Evolutionary conservation across 2,888 invertebrate species (phyloP).

Genomic region (Adelphocoris suturalis): DNA sequence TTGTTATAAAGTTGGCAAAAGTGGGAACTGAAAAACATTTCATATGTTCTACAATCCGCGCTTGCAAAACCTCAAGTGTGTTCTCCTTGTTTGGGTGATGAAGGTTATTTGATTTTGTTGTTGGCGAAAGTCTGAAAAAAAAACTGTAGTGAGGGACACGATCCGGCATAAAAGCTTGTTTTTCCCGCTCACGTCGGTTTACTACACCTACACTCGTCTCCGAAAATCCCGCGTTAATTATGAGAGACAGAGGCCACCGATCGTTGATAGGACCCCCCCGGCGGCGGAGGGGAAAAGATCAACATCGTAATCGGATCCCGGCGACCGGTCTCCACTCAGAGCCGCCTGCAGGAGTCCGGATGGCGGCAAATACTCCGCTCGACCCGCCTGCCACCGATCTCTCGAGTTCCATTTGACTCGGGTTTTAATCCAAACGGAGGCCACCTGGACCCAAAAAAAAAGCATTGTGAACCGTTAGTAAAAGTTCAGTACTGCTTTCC

Average conservation of each 20-base stretch:
- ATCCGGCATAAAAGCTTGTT: neutral
- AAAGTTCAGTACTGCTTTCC: neutral
- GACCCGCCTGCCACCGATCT: neutral
- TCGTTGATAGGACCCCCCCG: neutral
- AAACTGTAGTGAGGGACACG: too few relatives aligned
- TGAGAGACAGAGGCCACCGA: slow-evolving; percentile 46
- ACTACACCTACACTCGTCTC: neutral
- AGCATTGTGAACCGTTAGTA: neutral
- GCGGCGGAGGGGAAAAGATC: slow-evolving; percentile 37
- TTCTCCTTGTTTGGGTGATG: too few relatives aligned
- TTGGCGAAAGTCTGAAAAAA: too few relatives aligned
- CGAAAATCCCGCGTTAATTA: slow-evolving; percentile 50
- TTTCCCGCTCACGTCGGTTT: neutral
- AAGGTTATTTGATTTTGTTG: too few relatives aligned
- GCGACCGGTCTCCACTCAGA: slow-evolving; percentile 1
- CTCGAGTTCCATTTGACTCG: slow-evolving; percentile 48
- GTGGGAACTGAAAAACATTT: too few relatives aligned
- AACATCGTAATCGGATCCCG: slow-evolving; percentile 63
- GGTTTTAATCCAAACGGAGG: slow-evolving; percentile 41
- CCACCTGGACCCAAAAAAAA: neutral
- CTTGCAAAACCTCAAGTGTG: too few relatives aligned
- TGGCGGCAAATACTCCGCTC: slow-evolving; percentile 53
- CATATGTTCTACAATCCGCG: too few relatives aligned
- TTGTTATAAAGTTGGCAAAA: too few relatives aligned
- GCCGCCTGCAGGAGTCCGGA: slow-evolving; percentile 9